These are phyloP conservation scores for Geotrupes spiniger DNA, from an alignment of 2,888 invertebrate species.

Conservation along the genomic window DNA sequence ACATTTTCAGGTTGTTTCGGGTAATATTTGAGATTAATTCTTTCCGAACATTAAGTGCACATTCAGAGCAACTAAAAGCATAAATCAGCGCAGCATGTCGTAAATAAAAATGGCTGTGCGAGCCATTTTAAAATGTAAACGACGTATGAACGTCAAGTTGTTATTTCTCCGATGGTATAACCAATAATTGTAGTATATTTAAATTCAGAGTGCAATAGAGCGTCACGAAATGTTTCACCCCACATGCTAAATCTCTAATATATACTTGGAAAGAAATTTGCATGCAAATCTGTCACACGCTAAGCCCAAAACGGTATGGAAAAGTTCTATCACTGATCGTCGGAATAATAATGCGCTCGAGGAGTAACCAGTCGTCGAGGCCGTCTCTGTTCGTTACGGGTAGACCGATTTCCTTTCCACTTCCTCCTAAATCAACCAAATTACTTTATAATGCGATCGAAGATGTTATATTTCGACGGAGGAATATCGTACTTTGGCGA, in stretches of 20 bases:
- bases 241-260: conserved; percentile 47
- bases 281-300: conserved; percentile 50
- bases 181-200: conserved; percentile 23
- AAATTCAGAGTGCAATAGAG: conserved; percentile 25
- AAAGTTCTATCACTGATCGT: conserved; percentile 48
- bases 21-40: no score
- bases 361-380: conserved; percentile 34
- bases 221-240: conserved; percentile 28
- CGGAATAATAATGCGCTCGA: conserved; percentile 47
- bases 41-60: no score
- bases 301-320: conserved; percentile 47
- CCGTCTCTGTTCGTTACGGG: conserved; percentile 21
- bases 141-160: no score
- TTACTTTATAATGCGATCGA: conserved; percentile 38
- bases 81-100: no score
- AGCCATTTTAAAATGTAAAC: no score
- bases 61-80: no score
- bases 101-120: no score
- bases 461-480: conserved; percentile 16
- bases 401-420: conserved; percentile 35
- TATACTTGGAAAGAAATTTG: conserved; percentile 49
- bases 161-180: conserved; percentile 4
- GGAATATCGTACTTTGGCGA: background rate
- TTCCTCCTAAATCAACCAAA: conserved; percentile 42
- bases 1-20: no score